A percentile compares a stretch with the other conserved stretches of the same genome.
phyloP scores from a whole-genome alignment of 2,888 invertebrate species.

The Lasioglossum morio region DNA sequence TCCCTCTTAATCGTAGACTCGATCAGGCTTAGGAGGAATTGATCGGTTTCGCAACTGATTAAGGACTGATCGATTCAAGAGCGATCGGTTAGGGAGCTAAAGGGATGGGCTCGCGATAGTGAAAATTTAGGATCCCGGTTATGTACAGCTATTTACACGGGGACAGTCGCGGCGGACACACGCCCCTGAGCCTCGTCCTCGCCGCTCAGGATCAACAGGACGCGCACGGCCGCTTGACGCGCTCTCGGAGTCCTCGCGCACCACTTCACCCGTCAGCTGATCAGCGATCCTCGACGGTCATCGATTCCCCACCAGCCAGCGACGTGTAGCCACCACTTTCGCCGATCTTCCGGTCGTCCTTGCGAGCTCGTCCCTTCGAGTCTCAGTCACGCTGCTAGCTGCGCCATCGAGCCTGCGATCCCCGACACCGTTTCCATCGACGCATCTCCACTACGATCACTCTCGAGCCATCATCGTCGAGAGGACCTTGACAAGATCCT shows the following conservation, averaged over 20 bases:
- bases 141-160: conserved; percentile 78
- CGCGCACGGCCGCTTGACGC: conserved; percentile 30
- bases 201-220: conserved; percentile 50
- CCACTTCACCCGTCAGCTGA: conserved; percentile 43
- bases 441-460: conserved; percentile 39
- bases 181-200: conserved; percentile 34
- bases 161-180: conserved; percentile 27
- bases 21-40: neutral
- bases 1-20: neutral
- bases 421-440: conserved; percentile 38
- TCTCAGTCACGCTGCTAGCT: conserved; percentile 61
- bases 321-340: neutral
- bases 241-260: conserved; percentile 21
- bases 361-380: neutral
- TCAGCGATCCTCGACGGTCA: conserved; percentile 15
- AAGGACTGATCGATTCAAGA: neutral
- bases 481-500: neutral
- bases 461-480: neutral
- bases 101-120: conserved; percentile 7
- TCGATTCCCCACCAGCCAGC: neutral
- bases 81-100: neutral
- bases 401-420: conserved; percentile 59
- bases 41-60: neutral
- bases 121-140: conserved; percentile 41
- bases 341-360: neutral